A percentile compares a stretch with the other conserved stretches of the same genome.
phyloP scores from a whole-genome alignment of 1,140 invertebrate species.

The Eriocheir sinensis region DNA sequence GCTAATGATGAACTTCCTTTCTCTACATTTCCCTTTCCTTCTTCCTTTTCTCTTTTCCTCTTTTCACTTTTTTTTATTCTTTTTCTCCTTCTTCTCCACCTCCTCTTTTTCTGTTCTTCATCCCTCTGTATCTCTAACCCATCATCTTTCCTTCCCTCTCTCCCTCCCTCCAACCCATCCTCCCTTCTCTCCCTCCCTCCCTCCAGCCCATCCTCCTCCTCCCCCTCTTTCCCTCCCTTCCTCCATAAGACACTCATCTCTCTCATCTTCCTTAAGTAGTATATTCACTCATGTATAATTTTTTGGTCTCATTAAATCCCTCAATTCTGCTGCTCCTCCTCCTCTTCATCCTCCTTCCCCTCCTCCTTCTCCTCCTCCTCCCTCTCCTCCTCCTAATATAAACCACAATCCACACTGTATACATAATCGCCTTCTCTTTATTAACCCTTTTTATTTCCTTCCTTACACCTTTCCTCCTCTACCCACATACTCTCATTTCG shows the following conservation, averaged over 20 bases:
- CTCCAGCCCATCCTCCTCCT: neutral
- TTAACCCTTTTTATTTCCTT: no score
- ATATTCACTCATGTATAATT: neutral
- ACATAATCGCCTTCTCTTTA: no score
- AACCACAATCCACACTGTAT: no score
- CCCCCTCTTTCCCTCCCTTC: neutral
- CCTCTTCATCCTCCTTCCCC: neutral
- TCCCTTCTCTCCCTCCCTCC: neutral
- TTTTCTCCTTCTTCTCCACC: neutral
- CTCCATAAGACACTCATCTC: neutral
- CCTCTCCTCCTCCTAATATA: neutral
- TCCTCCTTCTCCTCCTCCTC: neutral
- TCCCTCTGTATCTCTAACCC: neutral
- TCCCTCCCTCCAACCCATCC: neutral
- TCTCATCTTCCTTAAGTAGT: constrained; percentile 23
- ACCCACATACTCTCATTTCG: no score
- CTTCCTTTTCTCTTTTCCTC: neutral
- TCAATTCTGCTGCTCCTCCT: neutral
- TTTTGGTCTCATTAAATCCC: constrained; percentile 28
- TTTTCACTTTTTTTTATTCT: neutral
- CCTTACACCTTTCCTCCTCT: no score
- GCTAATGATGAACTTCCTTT: no score
- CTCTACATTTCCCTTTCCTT: no score
- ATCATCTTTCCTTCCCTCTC: neutral
- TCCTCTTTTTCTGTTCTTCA: neutral